These are phyloP conservation scores for Corythucha ciliata DNA, from an alignment of 2,888 invertebrate species.

Conservation along the genomic window DNA sequence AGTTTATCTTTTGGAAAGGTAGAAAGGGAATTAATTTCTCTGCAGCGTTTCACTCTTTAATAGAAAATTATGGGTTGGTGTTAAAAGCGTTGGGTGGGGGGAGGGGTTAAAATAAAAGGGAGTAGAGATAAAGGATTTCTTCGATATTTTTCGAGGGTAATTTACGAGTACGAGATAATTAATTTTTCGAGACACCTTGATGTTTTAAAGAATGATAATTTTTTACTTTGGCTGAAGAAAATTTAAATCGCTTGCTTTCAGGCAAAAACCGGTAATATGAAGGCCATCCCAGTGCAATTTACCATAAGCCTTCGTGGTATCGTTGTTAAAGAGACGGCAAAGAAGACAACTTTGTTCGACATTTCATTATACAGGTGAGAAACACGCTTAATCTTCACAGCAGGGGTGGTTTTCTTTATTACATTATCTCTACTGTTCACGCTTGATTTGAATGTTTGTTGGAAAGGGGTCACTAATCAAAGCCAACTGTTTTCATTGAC, in stretches of 20 bases:
- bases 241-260: slow-evolving; percentile 21
- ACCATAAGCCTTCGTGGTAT: slow-evolving; percentile 70
- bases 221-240: no score
- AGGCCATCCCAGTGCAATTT: slow-evolving; percentile 55
- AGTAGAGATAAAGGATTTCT: no score
- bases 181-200: no score
- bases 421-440: neutral
- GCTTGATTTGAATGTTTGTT: neutral
- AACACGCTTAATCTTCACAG: neutral
- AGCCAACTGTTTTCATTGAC: slow-evolving; percentile 37
- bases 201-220: no score
- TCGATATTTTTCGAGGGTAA: no score
- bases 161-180: no score
- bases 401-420: neutral
- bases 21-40: no score
- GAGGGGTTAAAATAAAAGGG: no score
- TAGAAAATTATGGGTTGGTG: no score
- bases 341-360: slow-evolving; percentile 62
- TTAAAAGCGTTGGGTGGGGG: no score
- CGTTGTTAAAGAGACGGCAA: slow-evolving; percentile 57
- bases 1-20: no score
- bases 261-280: slow-evolving; percentile 50
- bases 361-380: slow-evolving; percentile 73
- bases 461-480: neutral
- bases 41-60: no score